A percentile compares a stretch with the other conserved stretches of the same genome.
phyloP scores from a whole-genome alignment of 2,797 vertebrate species.

The Agapornis canus region DNA sequence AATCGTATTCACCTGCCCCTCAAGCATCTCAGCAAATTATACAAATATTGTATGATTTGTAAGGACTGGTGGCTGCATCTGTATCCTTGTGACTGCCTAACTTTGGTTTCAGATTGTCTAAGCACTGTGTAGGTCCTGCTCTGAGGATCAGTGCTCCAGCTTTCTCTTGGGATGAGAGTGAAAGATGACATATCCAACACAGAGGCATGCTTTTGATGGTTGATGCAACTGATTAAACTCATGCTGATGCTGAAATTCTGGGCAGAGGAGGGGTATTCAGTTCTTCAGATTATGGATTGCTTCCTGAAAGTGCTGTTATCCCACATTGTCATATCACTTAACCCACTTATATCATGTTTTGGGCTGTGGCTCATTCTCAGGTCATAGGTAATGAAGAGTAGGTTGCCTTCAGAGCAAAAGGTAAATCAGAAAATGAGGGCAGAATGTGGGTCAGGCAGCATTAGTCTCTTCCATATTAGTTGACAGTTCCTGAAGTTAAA shows the following conservation, averaged over 20 bases:
- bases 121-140: not conserved
- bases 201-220: not conserved
- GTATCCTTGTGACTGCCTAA: not conserved
- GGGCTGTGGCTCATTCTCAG: not conserved
- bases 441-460: not conserved
- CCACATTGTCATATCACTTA: rapidly evolving
- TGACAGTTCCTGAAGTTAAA: not conserved
- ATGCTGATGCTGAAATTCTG: not conserved
- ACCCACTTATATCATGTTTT: rapidly evolving
- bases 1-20: not conserved
- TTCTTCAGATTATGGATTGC: not conserved
- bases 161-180: not conserved
- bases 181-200: not conserved
- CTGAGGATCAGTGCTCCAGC: not conserved
- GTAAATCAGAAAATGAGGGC: not conserved
- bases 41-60: not conserved
- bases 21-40: not conserved
- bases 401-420: not conserved
- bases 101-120: not conserved
- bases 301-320: not conserved
- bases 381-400: not conserved
- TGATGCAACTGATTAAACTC: not conserved
- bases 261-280: not conserved
- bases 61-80: not conserved
- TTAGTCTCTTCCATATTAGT: not conserved